phyloP scores from a whole-genome alignment of 2,888 invertebrate species.

The Epirrita christyi region DNA sequence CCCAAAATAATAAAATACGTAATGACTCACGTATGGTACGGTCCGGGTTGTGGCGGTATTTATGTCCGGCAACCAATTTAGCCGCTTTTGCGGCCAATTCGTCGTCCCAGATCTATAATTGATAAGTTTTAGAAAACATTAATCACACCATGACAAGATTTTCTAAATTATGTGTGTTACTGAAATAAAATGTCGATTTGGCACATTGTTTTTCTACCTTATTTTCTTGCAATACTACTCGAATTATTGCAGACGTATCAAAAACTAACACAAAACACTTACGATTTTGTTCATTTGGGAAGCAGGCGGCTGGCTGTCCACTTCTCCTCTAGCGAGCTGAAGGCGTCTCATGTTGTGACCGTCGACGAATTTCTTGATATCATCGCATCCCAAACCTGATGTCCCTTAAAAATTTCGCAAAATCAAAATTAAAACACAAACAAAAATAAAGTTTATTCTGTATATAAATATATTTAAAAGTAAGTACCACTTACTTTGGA shows the following conservation, averaged over 20 bases:
- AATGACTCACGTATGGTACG: constrained; percentile 54
- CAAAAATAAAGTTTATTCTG: not conserved
- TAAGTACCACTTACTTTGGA: too few species aligned
- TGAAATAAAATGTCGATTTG: too few species aligned
- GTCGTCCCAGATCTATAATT: constrained; percentile 63
- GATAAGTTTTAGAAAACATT: not conserved
- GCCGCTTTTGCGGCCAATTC: constrained; percentile 64
- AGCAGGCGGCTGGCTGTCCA: constrained; percentile 52
- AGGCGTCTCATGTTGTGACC: constrained; percentile 53
- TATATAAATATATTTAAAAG: not conserved
- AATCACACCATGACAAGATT: too few species aligned
- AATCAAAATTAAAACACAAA: not conserved
- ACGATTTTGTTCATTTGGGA: constrained; percentile 56
- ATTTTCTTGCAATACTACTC: too few species aligned
- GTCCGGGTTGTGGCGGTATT: constrained; percentile 61
- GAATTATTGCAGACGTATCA: not conserved
- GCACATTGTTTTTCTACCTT: too few species aligned
- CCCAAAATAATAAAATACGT: not conserved
- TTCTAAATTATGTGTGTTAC: too few species aligned
- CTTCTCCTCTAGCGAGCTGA: constrained; percentile 44
- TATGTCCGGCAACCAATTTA: constrained; percentile 55
- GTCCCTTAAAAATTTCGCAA: constrained; percentile 38
- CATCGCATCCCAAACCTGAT: constrained; percentile 43
- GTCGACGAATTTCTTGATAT: constrained; percentile 48
- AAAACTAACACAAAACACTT: constrained; percentile 10